A percentile compares a stretch with the other conserved stretches of the same genome.
phyloP scores from a whole-genome alignment of 2,113 vertebrate genomes.

The Alosa alosa region DNA sequence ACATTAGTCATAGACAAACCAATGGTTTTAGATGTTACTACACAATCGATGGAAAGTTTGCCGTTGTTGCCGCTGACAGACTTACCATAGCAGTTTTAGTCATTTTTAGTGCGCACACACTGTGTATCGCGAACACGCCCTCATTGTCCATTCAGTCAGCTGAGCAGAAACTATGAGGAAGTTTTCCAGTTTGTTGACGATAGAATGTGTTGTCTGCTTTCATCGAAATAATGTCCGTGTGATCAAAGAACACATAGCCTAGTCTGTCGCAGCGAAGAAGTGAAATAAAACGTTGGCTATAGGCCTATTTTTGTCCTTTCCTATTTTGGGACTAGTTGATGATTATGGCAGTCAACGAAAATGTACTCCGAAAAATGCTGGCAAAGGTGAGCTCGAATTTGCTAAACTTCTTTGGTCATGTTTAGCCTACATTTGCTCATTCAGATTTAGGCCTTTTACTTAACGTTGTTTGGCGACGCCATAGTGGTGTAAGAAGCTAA shows the following conservation, averaged over 20 bases:
- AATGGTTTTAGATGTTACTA: no score
- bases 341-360: conserved; percentile 27
- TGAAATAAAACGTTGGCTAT: no score
- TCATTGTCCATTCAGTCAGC: background rate
- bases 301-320: background rate
- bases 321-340: background rate
- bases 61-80: no score
- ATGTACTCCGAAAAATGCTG: conserved; percentile 28
- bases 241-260: background rate
- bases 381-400: conserved; percentile 28
- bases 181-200: background rate
- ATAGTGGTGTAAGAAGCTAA: background rate
- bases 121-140: background rate
- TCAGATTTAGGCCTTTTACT: no score
- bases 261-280: background rate
- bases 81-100: no score
- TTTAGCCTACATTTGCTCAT: background rate
- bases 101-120: background rate
- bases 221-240: background rate
- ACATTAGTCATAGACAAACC: no score
- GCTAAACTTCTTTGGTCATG: background rate
- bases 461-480: no score
- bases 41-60: background rate
- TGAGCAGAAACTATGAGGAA: background rate
- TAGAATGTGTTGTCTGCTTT: background rate